These are phyloP conservation scores for Tenthredo mesomela DNA, from an alignment of 2,888 invertebrate species.

Conservation along the genomic window DNA sequence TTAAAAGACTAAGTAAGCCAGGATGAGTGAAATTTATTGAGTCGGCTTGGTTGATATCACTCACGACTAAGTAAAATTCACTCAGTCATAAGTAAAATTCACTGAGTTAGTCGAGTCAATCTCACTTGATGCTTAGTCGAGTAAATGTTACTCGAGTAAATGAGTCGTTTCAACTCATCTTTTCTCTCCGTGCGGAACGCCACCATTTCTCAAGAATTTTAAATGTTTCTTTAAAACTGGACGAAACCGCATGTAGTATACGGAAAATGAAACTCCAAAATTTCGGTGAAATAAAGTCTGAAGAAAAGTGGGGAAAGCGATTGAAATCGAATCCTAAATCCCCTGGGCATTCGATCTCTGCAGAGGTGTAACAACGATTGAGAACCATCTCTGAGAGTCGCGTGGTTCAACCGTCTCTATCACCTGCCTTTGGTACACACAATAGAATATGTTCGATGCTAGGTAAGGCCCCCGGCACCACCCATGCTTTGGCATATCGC, in stretches of 20 bases:
- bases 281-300: too few species aligned
- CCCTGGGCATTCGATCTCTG: neutral
- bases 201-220: neutral
- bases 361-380: slow-evolving; percentile 56
- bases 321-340: neutral
- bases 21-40: too few species aligned
- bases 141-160: too few species aligned
- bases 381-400: slow-evolving; percentile 73
- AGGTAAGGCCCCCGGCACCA: slow-evolving; percentile 65
- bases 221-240: neutral
- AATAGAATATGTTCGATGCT: slow-evolving; percentile 70
- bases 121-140: too few species aligned
- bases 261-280: too few species aligned
- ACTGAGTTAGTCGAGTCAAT: too few species aligned
- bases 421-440: slow-evolving; percentile 75
- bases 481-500: slow-evolving; percentile 50
- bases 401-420: slow-evolving; percentile 77
- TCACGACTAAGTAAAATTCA: too few species aligned
- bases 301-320: neutral
- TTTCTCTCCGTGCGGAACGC: neutral
- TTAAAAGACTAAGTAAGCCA: too few species aligned
- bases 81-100: too few species aligned
- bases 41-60: too few species aligned
- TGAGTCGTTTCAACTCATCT: too few species aligned
- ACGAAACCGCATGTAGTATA: too few species aligned